Evolutionary conservation across 2,113 vertebrate genomes (phyloP), one percentile per base, ranked within the genome.

Genomic region (Scolopax mira): DNA sequence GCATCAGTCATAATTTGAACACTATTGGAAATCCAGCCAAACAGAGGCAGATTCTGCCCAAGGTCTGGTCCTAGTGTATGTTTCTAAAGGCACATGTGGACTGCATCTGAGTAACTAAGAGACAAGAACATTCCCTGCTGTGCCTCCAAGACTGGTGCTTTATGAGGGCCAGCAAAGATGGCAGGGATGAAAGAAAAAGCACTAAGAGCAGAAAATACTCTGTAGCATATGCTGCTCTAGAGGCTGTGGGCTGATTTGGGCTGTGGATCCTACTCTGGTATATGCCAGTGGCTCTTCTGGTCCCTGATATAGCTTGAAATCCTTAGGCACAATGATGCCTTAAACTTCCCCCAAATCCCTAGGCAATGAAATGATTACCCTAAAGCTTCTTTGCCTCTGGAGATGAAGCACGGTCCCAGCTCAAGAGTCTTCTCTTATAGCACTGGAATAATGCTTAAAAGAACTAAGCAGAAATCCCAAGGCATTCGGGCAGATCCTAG

Each of bases 381-480:
- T 92, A 62, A 94, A 91, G 87, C 81, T 85, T 58, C 79, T 88
- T 85, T 79, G 81, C 91, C 81, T 80, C 89, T 93, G 74, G 79
- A 94, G 89, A 79, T 30, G 69, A 78, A 92, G 49, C 48, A 65
- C 62, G 62, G 93, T 82, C 69, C 73, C 79, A 93, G 65, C 65
- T 90, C 88, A 74, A 71, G 33, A 64, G 18, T 58, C 60, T 85
- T 93, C 54, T 79, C 51, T 80, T 79, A 62, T 15, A 93, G 67
- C 25, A 78, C 18, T 17, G 15, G 35, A 91, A 89, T 84, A 95
- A 79, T 66, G 58, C 39, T 96, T 81, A 73, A 77, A 94, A 85
- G 74, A 92, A 22, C 46, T 74, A 74, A 91, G 39, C 55, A 94
- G 62, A 88, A 70, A 72, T 93, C 66, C 48, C 77, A 79, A 77